Evolutionary conservation across 2,113 vertebrate genomes (phyloP).

Genomic region (Campylomormyrus numenius): DNA sequence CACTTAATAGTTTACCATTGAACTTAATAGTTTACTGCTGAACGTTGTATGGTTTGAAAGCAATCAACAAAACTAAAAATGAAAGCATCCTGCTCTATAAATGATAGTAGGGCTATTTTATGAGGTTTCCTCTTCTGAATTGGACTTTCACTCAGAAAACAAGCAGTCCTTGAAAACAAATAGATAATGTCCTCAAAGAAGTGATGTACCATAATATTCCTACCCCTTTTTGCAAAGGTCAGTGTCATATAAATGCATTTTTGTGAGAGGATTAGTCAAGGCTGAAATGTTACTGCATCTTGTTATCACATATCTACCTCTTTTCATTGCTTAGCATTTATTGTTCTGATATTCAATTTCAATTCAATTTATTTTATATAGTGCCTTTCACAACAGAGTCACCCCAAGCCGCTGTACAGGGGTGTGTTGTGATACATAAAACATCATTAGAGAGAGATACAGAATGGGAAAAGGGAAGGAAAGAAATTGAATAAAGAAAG

Average conservation of each 20-base stretch:
- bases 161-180: background rate
- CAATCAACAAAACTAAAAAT: background rate
- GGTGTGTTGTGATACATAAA: no score
- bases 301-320: background rate
- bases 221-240: background rate
- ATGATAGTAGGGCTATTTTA: background rate
- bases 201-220: background rate
- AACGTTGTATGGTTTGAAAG: background rate
- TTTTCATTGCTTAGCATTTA: background rate
- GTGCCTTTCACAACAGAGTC: no score
- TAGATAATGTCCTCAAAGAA: background rate
- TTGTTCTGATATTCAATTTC: background rate
- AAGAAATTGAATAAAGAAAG: no score
- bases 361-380: no score
- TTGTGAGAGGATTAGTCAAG: background rate
- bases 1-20: background rate
- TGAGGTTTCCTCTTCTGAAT: background rate
- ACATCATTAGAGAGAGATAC: no score
- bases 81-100: background rate
- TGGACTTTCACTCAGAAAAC: background rate
- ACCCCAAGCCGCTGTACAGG: no score
- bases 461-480: no score
- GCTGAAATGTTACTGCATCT: background rate
- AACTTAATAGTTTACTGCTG: background rate
- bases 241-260: background rate